These are phyloP conservation scores for Enteromius treurensis DNA, from an alignment of 2,797 vertebrate genomes.

Conservation along the genomic window DNA sequence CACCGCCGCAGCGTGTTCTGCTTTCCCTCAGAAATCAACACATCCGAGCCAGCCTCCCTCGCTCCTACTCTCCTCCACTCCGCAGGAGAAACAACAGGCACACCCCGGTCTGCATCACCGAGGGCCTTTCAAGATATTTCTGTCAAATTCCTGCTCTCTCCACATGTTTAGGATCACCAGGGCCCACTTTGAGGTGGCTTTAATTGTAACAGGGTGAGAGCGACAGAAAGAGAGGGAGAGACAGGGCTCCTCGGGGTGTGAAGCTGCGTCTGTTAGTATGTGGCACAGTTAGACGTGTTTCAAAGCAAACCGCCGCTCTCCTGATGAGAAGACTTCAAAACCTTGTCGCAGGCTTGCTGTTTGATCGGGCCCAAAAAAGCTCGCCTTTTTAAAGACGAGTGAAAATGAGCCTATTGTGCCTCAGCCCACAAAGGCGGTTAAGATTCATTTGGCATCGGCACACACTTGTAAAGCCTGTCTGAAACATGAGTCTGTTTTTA, in stretches of 20 bases:
- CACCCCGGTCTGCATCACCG: constrained; percentile 51
- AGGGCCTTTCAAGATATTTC: constrained; percentile 72
- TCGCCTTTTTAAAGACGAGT: constrained; percentile 69
- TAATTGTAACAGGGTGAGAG: constrained; percentile 66
- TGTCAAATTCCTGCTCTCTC: constrained; percentile 63
- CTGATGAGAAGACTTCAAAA: constrained; percentile 58
- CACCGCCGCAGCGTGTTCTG: constrained; percentile 67
- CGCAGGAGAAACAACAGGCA: constrained; percentile 64
- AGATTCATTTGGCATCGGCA: constrained; percentile 74
- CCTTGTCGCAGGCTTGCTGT: constrained; percentile 63
- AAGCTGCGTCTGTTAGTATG: constrained; percentile 62
- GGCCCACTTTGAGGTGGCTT: constrained; percentile 69
- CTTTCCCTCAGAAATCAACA: constrained; percentile 70
- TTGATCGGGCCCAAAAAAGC: constrained; percentile 69
- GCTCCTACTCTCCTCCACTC: constrained; percentile 17
- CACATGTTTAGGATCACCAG: constrained; percentile 68
- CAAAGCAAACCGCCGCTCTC: constrained; percentile 66
- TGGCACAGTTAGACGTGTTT: constrained; percentile 76
- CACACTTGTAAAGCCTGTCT: constrained; percentile 72
- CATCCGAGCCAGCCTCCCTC: constrained; percentile 42
- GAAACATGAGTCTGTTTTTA: constrained; percentile 60
- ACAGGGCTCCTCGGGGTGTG: constrained; percentile 20
- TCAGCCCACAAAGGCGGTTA: constrained; percentile 70
- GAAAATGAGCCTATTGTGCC: constrained; percentile 78
- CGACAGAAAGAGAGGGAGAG: constrained; percentile 17